Percentiles rank a stretch among this genome's conserved stretches.
Conservation (phyloP, 1,140 invertebrate genomes). For the Antheraea pernyi region DNA sequence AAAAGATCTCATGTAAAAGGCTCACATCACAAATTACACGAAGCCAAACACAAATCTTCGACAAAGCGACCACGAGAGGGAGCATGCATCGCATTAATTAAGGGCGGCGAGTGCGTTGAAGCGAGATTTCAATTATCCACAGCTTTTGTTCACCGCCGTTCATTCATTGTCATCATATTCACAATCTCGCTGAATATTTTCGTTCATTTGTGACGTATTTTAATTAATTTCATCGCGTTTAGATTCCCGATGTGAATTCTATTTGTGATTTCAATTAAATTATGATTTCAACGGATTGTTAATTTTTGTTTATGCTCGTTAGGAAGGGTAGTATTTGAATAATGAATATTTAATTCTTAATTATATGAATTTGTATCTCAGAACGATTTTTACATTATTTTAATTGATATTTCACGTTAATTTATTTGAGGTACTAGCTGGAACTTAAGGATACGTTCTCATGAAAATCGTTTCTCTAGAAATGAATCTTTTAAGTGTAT, state of each 20-base stretch:
- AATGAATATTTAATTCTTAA: not conserved
- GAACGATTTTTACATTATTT: no score
- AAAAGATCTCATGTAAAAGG: not conserved
- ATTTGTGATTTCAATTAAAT: conserved; percentile 7
- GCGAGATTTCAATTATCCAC: conserved; percentile 35
- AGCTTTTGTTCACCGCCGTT: conserved; percentile 30
- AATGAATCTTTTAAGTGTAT: no score
- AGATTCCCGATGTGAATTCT: conserved; percentile 8
- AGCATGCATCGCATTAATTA: conserved; percentile 24
- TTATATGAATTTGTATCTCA: not conserved
- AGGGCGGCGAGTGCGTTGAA: conserved; percentile 17
- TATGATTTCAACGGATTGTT: not conserved
- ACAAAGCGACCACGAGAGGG: conserved; percentile 3
- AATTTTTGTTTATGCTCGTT: not conserved
- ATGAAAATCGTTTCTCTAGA: no score
- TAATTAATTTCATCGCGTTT: conserved; percentile 26
- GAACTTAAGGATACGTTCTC: no score
- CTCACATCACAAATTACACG: conserved; percentile 1
- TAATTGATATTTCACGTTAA: no score
- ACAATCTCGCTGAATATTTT: conserved; percentile 29
- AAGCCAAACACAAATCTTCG: conserved; percentile 4
- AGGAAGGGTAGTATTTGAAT: not conserved
- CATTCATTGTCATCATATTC: conserved; percentile 26
- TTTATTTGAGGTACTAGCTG: no score
- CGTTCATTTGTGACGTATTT: conserved; percentile 24